Evolutionary conservation across 2,797 vertebrate species (phyloP).

Genomic region (Sebastiscus tertius): DNA sequence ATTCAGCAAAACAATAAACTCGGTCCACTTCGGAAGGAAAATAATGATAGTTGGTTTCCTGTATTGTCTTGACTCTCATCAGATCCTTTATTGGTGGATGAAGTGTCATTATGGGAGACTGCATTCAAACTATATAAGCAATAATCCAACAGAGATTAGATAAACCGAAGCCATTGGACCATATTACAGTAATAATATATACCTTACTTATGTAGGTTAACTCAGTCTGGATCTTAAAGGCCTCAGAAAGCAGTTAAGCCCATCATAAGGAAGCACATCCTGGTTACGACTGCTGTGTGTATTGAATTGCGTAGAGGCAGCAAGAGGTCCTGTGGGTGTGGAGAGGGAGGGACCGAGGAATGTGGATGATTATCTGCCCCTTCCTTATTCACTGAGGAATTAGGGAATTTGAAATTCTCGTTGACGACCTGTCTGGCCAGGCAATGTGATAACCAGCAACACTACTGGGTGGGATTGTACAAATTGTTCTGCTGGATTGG

Average conservation of each 20-base stretch:
- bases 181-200: not conserved
- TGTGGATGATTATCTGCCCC: constrained; percentile 64
- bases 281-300: constrained; percentile 26
- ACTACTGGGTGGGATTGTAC: not conserved
- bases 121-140: not conserved
- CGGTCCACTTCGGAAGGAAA: not conserved
- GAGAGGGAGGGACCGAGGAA: constrained; percentile 63
- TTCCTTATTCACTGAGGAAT: constrained; percentile 51
- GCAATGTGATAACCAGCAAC: not conserved
- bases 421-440: constrained; percentile 32
- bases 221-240: constrained; percentile 5
- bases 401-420: constrained; percentile 45
- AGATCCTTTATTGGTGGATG: not conserved
- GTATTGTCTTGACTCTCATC: constrained; percentile 19
- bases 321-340: constrained; percentile 58
- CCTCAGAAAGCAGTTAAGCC: not conserved
- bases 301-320: constrained; percentile 44
- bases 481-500: constrained; percentile 12
- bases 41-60: constrained; percentile 8
- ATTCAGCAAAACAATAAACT: constrained; percentile 37
- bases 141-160: not conserved
- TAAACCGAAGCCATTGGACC: not conserved
- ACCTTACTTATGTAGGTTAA: not conserved
- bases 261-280: constrained; percentile 50
- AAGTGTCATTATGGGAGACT: not conserved